Conservation (phyloP, 1,140 invertebrate species). For the Carcinoscorpius rotundicauda region DNA sequence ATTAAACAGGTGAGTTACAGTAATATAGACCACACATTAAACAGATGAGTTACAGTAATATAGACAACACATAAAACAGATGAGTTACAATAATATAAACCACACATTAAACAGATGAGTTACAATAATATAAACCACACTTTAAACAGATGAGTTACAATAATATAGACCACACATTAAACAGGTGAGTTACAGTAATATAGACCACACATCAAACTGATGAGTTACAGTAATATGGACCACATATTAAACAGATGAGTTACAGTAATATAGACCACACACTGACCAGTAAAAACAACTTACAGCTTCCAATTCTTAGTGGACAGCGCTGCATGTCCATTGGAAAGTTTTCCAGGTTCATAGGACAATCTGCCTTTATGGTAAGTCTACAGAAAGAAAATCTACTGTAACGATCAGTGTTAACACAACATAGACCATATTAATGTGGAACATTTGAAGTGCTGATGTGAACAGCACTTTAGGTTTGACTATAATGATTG, state of each 20-base stretch:
- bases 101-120: too few relatives aligned
- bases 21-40: not conserved
- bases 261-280: not conserved
- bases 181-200: not conserved
- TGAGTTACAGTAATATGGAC: not conserved
- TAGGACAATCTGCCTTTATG: slow-evolving; percentile 92
- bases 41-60: not conserved
- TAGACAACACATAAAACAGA: not conserved
- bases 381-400: slow-evolving; percentile 57
- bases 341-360: slow-evolving; percentile 90
- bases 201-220: not conserved
- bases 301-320: slow-evolving; percentile 84
- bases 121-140: not conserved
- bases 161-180: too few relatives aligned
- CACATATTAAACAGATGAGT: not conserved
- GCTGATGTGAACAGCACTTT: too few relatives aligned
- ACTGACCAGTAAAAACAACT: slow-evolving; percentile 37
- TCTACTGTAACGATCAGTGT: too few relatives aligned
- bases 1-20: not conserved
- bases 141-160: too few relatives aligned
- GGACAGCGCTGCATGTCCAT: slow-evolving; percentile 89
- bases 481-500: too few relatives aligned
- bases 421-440: too few relatives aligned
- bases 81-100: too few relatives aligned
- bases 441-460: too few relatives aligned